phyloP scores from a whole-genome alignment of 2,888 invertebrate genomes.

The Apodemia duryi region DNA sequence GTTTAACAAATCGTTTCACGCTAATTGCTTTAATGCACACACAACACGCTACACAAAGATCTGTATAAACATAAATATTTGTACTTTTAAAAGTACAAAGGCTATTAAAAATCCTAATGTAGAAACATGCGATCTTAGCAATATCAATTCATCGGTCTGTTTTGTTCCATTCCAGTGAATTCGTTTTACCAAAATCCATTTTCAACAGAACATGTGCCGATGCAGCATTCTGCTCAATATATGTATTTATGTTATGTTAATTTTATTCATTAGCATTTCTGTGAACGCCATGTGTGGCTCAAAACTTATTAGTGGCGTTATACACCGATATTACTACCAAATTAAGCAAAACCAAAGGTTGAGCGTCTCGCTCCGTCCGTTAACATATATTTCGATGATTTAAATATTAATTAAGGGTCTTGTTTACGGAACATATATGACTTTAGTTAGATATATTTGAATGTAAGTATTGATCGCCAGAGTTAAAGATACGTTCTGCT shows the following conservation, averaged over 20 bases:
- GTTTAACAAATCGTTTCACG: constrained; percentile 51
- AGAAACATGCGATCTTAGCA: background rate
- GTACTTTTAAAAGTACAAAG: background rate
- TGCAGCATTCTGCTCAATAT: background rate
- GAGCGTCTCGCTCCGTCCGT: constrained; percentile 18
- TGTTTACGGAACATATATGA: background rate
- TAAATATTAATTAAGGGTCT: constrained; percentile 14
- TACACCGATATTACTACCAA: constrained; percentile 14
- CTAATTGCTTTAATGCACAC: constrained; percentile 47
- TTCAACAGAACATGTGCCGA: constrained; percentile 4
- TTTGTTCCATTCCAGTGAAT: background rate
- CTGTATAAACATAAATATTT: background rate
- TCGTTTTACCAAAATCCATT: constrained; percentile 16
- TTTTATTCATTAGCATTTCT: constrained; percentile 16
- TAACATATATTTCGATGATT: constrained; percentile 12
- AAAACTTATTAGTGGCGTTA: constrained; percentile 15
- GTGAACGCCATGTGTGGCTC: constrained; percentile 14
- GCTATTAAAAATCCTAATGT: background rate
- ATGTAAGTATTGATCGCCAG: constrained; percentile 1
- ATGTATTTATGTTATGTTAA: constrained; percentile 13
- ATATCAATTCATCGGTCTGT: background rate
- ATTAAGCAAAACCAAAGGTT: constrained; percentile 16
- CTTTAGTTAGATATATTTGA: background rate
- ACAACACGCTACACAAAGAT: background rate
- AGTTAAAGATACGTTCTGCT: background rate